Evolutionary conservation across 2,797 vertebrate species (phyloP), one percentile per base, ranked within the genome.

Genomic region (Sciurus vulgaris): DNA sequence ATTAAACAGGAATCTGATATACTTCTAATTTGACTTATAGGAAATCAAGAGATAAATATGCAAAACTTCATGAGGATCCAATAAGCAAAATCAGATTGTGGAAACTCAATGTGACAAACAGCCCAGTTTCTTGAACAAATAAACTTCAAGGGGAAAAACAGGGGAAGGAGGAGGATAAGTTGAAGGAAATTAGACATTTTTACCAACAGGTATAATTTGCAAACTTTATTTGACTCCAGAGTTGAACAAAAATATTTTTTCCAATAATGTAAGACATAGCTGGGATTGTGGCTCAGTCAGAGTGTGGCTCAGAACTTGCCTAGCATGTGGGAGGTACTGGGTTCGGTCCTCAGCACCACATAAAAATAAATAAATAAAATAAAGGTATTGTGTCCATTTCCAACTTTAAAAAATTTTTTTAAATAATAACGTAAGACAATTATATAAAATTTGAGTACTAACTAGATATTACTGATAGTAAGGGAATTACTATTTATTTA

Each of bases 51-150:
- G 6, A 78, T 61, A 69, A 87, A 92, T 20, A 77, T 7, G 9
- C 51, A 70, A 12, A 91, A 73, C 24, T 85, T 67, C 67, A 85
- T 7, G 20, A 92, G 49, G n/a, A n/a, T 15, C 7, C 38, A 83
- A 49, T 41, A 61, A 87, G 59, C 30, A 86, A 81, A 86, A 59
- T 56, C 47, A 86, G 49, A 73, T 17, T 70, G 22, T 33, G 24
- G 9, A 41, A 78, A 86, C 1, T 24, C 78, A 65, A 28, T 1
- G 9, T 18, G 44, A 22, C n/a, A 92, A 56, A 74, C 6, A 85
- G 35, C 49, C 18, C 20, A 11, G 26, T 88, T 91, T 93, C 88
- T 73, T 91, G 51, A 88, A 85, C 41, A 96, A 91, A 88, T 77
- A 81, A 35, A 90, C 47, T 73, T 79, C n/a, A 94, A 82, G 24